Evolutionary conservation across 2,113 vertebrate genomes (phyloP).

Genomic region (Amphiprion percula): DNA sequence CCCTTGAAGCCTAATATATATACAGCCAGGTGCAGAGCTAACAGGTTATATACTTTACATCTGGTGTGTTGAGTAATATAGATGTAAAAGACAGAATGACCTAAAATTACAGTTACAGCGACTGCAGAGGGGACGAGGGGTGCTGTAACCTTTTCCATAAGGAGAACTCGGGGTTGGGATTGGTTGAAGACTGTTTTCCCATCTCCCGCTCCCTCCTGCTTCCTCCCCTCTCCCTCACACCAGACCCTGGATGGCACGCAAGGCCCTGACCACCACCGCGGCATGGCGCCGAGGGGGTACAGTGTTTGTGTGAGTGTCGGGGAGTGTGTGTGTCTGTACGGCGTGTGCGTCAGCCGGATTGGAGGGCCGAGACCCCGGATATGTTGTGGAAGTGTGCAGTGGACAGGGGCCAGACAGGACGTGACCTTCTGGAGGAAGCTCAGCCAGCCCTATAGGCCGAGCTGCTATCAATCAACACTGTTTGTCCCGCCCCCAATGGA

Average conservation of each 20-base stretch:
- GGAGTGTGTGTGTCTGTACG: constrained; percentile 39
- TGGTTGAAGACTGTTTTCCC: constrained; percentile 62
- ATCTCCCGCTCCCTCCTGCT: constrained; percentile 41
- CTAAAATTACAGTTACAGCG: constrained; percentile 50
- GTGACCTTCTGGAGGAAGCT: constrained; percentile 83
- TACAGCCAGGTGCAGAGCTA: constrained; percentile 51
- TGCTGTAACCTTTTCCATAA: constrained; percentile 75
- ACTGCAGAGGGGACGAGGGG: constrained; percentile 30
- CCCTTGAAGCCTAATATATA: constrained; percentile 21
- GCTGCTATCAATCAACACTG: constrained; percentile 79
- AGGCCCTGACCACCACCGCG: constrained; percentile 74
- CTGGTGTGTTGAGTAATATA: constrained; percentile 60
- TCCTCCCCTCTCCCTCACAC: constrained; percentile 46
- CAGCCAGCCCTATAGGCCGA: constrained; percentile 73
- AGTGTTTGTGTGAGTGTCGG: constrained; percentile 32
- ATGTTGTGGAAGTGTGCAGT: constrained; percentile 86
- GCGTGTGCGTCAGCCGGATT: constrained; percentile 35
- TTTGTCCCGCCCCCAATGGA: constrained; percentile 62
- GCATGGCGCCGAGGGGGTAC: constrained; percentile 74
- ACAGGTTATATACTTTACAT: constrained; percentile 62
- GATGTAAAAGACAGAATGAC: constrained; percentile 58
- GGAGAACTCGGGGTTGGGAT: constrained; percentile 55
- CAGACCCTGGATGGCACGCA: constrained; percentile 72
- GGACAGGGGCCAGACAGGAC: constrained; percentile 86
- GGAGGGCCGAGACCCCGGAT: constrained; percentile 78